Evolutionary conservation across 2,888 invertebrate species (phyloP).

Genomic region (Rhimphoctona megacephalus): DNA sequence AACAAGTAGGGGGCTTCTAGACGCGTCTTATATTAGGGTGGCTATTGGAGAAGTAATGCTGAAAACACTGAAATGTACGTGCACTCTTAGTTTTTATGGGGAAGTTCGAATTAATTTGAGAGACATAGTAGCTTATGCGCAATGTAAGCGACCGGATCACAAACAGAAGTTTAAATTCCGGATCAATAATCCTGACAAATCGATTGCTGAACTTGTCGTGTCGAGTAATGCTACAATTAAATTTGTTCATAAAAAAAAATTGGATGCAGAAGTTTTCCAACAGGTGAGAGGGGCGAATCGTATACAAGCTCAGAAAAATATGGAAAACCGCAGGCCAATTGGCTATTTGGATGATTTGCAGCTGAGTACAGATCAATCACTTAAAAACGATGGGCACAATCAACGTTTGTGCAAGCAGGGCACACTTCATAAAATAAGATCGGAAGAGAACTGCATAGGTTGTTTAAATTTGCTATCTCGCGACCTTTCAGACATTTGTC

Average conservation of each 20-base stretch:
- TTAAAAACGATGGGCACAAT: conserved; percentile 42
- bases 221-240: neutral
- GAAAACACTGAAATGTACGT: no score
- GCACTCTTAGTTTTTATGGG: no score
- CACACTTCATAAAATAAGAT: conserved; percentile 7
- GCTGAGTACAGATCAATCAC: neutral
- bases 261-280: neutral
- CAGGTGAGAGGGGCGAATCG: neutral
- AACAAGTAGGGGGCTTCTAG: no score
- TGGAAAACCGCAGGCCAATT: neutral
- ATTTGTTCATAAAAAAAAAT: neutral
- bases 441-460: conserved; percentile 23
- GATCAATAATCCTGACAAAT: neutral
- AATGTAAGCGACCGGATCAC: neutral
- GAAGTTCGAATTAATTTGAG: no score
- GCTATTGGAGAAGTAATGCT: no score
- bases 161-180: neutral
- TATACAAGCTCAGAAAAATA: neutral
- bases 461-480: conserved; percentile 3
- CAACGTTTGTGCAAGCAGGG: conserved; percentile 22
- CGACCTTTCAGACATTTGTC: conserved; percentile 21
- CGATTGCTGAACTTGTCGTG: neutral
- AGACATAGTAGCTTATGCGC: neutral
- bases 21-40: no score
- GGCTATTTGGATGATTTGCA: neutral